A percentile compares a stretch with the other conserved stretches of the same genome.
These are phyloP conservation scores for Ooceraea biroi DNA, from an alignment of 1,140 invertebrate genomes.

Conservation along the genomic window DNA sequence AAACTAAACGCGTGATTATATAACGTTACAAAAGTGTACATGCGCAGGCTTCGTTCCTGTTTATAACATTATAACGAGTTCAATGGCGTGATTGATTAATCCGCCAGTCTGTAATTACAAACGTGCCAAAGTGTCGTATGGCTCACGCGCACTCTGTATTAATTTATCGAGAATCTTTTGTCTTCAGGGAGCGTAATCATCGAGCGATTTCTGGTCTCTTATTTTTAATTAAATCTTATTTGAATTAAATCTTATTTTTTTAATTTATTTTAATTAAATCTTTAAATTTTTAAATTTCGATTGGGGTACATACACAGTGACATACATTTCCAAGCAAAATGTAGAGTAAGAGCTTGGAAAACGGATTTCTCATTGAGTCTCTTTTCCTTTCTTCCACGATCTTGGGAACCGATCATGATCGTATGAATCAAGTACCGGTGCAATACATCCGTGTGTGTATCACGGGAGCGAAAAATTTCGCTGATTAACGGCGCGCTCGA, in stretches of 20 bases:
- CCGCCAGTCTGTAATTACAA: neutral
- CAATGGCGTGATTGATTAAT: conserved; percentile 16
- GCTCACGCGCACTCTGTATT: neutral
- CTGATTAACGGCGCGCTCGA: conserved; percentile 24
- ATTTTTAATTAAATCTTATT: no score
- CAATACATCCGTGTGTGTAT: neutral
- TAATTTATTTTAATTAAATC: no score
- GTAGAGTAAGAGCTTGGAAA: no score
- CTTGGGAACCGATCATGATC: neutral
- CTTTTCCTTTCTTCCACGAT: no score
- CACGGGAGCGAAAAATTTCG: neutral
- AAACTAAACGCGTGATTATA: conserved; percentile 36
- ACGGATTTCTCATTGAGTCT: no score
- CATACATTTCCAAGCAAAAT: no score
- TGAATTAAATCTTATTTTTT: no score
- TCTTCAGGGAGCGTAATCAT: neutral
- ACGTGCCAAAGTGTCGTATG: neutral
- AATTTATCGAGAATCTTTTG: neutral
- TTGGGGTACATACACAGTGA: no score
- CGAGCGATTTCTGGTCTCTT: neutral
- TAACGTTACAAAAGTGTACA: conserved; percentile 40
- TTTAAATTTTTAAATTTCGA: no score
- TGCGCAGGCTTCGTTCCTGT: neutral
- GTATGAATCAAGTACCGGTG: neutral
- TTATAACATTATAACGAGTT: no score